Evolutionary conservation across 2,113 vertebrate genomes (phyloP).

Genomic region (Otis tarda): DNA sequence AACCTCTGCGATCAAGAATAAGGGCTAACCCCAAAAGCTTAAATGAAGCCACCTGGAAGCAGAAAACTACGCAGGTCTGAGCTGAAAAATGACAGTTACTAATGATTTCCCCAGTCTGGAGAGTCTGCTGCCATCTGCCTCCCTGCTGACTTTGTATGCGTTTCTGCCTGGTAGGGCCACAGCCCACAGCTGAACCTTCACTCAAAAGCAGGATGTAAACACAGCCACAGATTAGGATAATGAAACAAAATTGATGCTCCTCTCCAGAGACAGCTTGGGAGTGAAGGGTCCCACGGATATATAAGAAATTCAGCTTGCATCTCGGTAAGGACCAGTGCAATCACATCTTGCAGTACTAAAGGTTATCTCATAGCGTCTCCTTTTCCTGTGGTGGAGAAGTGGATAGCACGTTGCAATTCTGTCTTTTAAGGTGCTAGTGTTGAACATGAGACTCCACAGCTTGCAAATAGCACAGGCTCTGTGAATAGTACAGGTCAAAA

Average conservation of each 20-base stretch:
- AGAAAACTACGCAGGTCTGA: background rate
- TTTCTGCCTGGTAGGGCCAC: background rate
- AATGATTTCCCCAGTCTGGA: background rate
- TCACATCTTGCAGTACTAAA: background rate
- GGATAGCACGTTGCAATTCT: background rate
- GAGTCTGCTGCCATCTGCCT: slow-evolving; percentile 26
- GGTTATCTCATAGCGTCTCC: background rate
- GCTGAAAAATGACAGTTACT: background rate
- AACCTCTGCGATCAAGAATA: background rate
- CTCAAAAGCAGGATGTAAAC: background rate
- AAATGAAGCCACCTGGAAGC: background rate
- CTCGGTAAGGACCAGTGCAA: background rate
- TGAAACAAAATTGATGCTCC: background rate
- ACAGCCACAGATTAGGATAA: background rate
- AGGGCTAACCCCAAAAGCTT: background rate
- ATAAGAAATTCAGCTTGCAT: background rate
- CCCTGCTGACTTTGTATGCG: background rate
- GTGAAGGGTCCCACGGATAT: background rate
- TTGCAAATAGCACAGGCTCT: background rate
- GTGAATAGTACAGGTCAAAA: background rate
- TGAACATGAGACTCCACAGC: background rate
- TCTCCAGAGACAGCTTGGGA: background rate
- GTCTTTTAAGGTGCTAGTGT: background rate
- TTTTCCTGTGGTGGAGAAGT: background rate
- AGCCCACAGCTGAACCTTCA: background rate